phyloP scores from a whole-genome alignment of 2,888 invertebrate genomes.

The Hyposoter dolosus region DNA sequence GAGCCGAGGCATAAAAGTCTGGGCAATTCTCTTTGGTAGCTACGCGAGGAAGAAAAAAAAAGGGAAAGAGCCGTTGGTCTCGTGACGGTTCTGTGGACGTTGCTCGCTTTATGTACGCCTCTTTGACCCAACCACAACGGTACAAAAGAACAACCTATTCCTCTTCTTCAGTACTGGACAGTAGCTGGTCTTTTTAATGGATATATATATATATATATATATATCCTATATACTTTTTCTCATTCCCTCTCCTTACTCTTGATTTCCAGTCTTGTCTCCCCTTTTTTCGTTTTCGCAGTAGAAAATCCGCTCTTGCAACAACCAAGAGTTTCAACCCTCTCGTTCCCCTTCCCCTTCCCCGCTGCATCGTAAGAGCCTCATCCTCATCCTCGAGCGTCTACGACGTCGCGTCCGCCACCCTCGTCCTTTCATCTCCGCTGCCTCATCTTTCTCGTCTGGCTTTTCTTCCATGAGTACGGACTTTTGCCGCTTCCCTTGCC shows the following conservation, averaged over 20 bases:
- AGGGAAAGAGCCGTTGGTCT: conserved; percentile 17
- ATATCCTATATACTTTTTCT: conserved; percentile 32
- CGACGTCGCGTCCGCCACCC: conserved; percentile 50
- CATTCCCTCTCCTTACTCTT: conserved; percentile 54
- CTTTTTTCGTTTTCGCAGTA: not conserved
- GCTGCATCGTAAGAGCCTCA: conserved; percentile 56
- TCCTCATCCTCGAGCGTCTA: conserved; percentile 61
- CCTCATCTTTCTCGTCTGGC: conserved; percentile 76
- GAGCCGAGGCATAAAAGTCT: conserved; percentile 58
- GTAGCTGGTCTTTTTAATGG: conserved; percentile 34
- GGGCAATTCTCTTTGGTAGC: conserved; percentile 72
- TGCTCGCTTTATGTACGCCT: conserved; percentile 79
- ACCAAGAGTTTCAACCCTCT: conserved; percentile 47
- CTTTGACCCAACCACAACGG: conserved; percentile 77
- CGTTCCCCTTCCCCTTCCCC: not conserved
- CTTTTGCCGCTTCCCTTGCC: conserved; percentile 16
- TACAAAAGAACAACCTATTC: conserved; percentile 64
- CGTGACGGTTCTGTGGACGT: conserved; percentile 70
- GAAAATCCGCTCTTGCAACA: conserved; percentile 34
- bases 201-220: conserved; percentile 3
- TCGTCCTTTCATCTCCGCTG: conserved; percentile 77
- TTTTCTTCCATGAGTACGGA: conserved; percentile 61
- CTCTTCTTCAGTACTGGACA: conserved; percentile 61
- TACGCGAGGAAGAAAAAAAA: conserved; percentile 36
- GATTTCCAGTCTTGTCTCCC: conserved; percentile 44